phyloP scores from a whole-genome alignment of 2,113 vertebrate species.

The Lepus americanus region DNA sequence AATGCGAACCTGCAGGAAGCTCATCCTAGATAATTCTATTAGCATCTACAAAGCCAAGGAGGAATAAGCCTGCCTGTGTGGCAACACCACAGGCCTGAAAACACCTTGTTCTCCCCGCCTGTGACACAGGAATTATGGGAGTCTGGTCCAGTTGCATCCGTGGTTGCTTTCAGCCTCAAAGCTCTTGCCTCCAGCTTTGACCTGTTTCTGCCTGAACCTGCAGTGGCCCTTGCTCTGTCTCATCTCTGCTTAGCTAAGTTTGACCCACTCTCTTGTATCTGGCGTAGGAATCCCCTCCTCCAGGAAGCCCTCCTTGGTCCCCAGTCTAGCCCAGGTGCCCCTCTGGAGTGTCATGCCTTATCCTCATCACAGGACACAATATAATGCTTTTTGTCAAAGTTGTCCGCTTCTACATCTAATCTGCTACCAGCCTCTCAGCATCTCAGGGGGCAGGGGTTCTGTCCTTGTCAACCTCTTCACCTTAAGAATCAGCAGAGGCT shows the following conservation, averaged over 20 bases:
- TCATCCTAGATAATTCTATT: neutral
- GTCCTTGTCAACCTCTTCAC: neutral
- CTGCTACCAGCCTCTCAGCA: neutral
- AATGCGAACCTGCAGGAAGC: neutral
- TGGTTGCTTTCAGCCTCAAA: neutral
- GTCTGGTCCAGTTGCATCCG: neutral
- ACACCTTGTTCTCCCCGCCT: neutral
- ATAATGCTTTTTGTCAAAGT: neutral
- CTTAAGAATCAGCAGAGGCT: neutral
- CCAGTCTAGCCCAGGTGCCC: neutral
- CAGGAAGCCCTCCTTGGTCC: slow-evolving; percentile 12
- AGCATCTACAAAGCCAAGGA: neutral
- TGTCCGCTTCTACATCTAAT: neutral
- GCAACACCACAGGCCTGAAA: too few relatives aligned
- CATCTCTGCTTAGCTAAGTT: neutral
- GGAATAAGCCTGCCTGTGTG: neutral
- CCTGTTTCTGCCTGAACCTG: neutral
- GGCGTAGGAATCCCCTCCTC: neutral
- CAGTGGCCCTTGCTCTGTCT: neutral
- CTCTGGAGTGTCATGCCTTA: neutral
- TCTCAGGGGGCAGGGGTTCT: neutral
- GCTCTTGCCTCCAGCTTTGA: neutral
- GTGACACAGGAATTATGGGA: neutral
- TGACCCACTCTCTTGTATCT: neutral
- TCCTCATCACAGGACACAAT: neutral